These are phyloP conservation scores for Rissa tridactyla DNA, from an alignment of 2,113 vertebrate genomes.

Conservation along the genomic window DNA sequence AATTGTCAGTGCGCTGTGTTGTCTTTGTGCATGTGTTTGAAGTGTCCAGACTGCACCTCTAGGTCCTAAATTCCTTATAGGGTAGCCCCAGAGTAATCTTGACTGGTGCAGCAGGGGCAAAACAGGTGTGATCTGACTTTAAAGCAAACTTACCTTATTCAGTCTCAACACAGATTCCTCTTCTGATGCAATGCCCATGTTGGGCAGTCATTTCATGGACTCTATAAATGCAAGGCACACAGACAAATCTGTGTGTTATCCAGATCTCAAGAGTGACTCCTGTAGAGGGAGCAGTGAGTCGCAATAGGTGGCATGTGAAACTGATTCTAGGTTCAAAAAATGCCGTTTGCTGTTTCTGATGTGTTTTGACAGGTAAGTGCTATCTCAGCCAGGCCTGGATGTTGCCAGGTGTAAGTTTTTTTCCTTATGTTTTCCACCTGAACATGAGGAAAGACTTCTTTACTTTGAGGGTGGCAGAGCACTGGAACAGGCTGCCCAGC, in stretches of 20 bases:
- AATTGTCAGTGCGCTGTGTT: neutral
- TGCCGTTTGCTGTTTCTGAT: neutral
- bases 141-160: neutral
- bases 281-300: neutral
- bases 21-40: neutral
- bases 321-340: neutral
- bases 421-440: neutral
- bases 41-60: neutral
- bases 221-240: neutral
- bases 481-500: neutral
- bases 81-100: neutral
- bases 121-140: neutral
- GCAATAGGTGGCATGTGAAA: neutral
- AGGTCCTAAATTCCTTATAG: neutral
- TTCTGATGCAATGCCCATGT: fast-evolving
- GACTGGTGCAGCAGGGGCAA: neutral
- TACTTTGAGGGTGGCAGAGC: neutral
- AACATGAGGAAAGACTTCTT: neutral
- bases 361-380: neutral
- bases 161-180: neutral
- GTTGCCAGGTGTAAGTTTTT: neutral
- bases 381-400: neutral
- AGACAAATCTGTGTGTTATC: neutral
- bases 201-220: neutral
- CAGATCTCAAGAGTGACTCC: neutral